These are phyloP conservation scores for Aradus depressus DNA, from an alignment of 2,888 invertebrate species.

Conservation along the genomic window DNA sequence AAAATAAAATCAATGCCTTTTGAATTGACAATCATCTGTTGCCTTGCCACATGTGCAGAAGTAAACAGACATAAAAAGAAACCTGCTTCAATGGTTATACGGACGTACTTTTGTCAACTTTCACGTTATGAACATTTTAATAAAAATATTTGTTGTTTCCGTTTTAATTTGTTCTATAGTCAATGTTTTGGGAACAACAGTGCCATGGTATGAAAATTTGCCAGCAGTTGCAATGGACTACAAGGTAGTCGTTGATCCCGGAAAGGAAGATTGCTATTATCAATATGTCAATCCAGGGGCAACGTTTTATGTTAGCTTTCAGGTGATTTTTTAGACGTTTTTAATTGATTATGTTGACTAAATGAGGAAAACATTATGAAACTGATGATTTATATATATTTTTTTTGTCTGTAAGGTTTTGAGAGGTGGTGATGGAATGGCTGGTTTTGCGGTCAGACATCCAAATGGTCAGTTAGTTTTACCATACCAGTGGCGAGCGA, in stretches of 20 bases:
- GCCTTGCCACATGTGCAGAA: too few relatives aligned
- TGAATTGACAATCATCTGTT: too few relatives aligned
- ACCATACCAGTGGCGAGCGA: conserved; percentile 84
- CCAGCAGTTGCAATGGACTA: conserved; percentile 94
- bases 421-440: conserved; percentile 87
- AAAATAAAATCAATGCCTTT: too few relatives aligned
- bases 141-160: neutral
- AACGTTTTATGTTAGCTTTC: conserved; percentile 86
- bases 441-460: conserved; percentile 80
- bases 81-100: too few relatives aligned
- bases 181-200: conserved; percentile 1
- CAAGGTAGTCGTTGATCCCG: conserved; percentile 89
- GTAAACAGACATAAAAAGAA: too few relatives aligned
- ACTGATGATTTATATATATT: neutral
- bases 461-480: conserved; percentile 74
- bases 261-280: conserved; percentile 88
- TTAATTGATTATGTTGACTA: neutral
- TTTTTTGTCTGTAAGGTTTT: conserved; percentile 53
- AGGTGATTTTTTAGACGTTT: conserved; percentile 47
- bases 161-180: neutral
- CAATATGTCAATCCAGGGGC: conserved; percentile 87
- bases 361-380: neutral
- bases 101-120: too few relatives aligned
- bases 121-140: neutral
- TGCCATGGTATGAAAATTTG: conserved; percentile 40